phyloP scores from a whole-genome alignment of 2,888 invertebrate species.

The Muscina levida region DNA sequence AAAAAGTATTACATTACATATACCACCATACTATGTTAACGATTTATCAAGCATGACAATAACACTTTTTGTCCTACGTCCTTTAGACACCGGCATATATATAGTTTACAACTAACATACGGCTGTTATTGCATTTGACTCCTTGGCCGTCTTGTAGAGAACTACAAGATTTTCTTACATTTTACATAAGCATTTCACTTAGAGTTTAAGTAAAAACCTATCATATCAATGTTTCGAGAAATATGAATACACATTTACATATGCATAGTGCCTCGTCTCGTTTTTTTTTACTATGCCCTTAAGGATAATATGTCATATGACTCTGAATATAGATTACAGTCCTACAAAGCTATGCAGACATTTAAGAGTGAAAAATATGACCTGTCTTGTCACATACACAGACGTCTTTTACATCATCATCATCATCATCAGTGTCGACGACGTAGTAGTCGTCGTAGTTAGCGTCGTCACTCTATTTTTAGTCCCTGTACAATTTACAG shows the following conservation, averaged over 20 bases:
- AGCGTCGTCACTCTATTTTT: too few relatives aligned
- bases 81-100: too few relatives aligned
- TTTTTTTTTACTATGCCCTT: slow-evolving; percentile 31
- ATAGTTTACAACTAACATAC: too few relatives aligned
- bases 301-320: slow-evolving; percentile 35
- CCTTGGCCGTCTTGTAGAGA: too few relatives aligned
- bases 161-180: slow-evolving; percentile 23
- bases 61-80: slow-evolving; percentile 25
- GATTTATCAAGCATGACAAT: slow-evolving; percentile 59
- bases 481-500: slow-evolving; percentile 19
- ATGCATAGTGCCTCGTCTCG: neutral
- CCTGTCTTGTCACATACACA: slow-evolving; percentile 52
- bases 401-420: slow-evolving; percentile 6
- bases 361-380: slow-evolving; percentile 25
- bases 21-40: slow-evolving; percentile 39
- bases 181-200: slow-evolving; percentile 28
- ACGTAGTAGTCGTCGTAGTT: too few relatives aligned
- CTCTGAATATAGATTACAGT: neutral
- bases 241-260: neutral
- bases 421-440: too few relatives aligned
- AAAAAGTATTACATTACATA: slow-evolving; percentile 31
- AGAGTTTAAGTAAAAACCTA: slow-evolving; percentile 33
- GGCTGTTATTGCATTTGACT: too few relatives aligned
- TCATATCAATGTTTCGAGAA: slow-evolving; percentile 28
- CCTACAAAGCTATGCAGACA: slow-evolving; percentile 23